These are phyloP conservation scores for Eulithis testata DNA, from an alignment of 2,888 invertebrate species.

Conservation along the genomic window DNA sequence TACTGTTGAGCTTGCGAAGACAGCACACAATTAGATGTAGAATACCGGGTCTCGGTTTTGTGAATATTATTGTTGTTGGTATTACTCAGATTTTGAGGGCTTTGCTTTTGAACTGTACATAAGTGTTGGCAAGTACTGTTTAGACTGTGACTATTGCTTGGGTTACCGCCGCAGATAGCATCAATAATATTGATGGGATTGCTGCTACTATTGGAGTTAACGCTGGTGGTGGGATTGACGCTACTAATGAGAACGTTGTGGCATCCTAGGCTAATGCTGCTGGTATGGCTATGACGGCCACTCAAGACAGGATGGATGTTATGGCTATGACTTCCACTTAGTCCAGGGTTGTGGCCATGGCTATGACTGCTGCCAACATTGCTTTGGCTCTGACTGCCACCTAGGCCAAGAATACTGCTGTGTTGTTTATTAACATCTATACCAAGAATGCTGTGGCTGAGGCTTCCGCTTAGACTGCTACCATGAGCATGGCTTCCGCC, in stretches of 20 bases:
- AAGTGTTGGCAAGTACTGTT: conserved; percentile 25
- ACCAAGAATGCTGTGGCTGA: conserved; percentile 18
- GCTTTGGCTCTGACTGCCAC: conserved; percentile 20
- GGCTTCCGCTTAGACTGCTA: conserved; percentile 6
- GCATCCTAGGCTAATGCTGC: conserved; percentile 3
- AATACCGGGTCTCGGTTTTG: conserved; percentile 54
- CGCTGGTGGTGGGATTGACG: conserved; percentile 14
- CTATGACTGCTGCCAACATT: conserved; percentile 9
- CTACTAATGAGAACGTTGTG: conserved; percentile 11
- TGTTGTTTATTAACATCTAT: conserved; percentile 15
- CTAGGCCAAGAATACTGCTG: conserved; percentile 3
- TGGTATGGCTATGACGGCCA: conserved; percentile 9
- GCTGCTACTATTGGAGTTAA: conserved; percentile 9
- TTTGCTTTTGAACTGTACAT: conserved; percentile 32
- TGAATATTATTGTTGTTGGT: conserved; percentile 15
- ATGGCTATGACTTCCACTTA: conserved; percentile 7
- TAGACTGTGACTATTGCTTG: conserved; percentile 12
- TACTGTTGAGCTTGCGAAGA: conserved; percentile 66
- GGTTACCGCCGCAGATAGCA: conserved; percentile 15
- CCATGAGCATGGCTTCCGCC: conserved; percentile 11
- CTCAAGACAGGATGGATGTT: conserved; percentile 4
- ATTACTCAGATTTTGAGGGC: conserved; percentile 16
- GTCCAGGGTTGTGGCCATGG: conserved; percentile 10
- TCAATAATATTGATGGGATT: conserved; percentile 7
- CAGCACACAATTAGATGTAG: conserved; percentile 66